phyloP scores from a whole-genome alignment of 2,888 invertebrate species.

The Byasa hedistus region DNA sequence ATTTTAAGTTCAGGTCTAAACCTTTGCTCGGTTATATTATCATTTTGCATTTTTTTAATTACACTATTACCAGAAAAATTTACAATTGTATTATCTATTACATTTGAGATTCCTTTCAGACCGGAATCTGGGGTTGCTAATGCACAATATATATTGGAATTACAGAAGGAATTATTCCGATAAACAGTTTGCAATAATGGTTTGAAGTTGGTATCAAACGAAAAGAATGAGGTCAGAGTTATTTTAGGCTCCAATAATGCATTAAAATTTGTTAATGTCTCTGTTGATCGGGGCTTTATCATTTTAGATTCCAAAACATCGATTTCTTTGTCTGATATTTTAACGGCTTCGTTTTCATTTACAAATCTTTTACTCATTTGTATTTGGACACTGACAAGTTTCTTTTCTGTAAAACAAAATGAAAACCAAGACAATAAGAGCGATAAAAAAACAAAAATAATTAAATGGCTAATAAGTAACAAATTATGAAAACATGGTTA shows the following conservation, averaged over 20 bases:
- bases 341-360: conserved; percentile 33
- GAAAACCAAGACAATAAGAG: background rate
- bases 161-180: conserved; percentile 33
- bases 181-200: conserved; percentile 16
- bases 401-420: conserved; percentile 34
- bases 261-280: conserved; percentile 28
- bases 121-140: conserved; percentile 9
- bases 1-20: conserved; percentile 35
- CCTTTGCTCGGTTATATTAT: background rate
- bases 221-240: conserved; percentile 52
- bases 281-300: conserved; percentile 9
- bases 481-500: background rate
- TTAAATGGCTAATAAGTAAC: background rate
- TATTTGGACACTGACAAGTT: conserved; percentile 15
- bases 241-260: conserved; percentile 39
- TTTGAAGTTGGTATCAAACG: conserved; percentile 46
- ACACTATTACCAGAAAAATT: background rate
- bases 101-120: conserved; percentile 19
- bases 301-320: conserved; percentile 17
- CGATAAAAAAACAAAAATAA: background rate
- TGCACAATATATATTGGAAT: conserved; percentile 35
- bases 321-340: conserved; percentile 40
- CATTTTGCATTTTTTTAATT: background rate
- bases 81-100: background rate
- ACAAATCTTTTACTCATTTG: conserved; percentile 6